Evolutionary conservation across 1,140 invertebrate genomes (phyloP).

Genomic region (Caenorhabditis tropicalis): DNA sequence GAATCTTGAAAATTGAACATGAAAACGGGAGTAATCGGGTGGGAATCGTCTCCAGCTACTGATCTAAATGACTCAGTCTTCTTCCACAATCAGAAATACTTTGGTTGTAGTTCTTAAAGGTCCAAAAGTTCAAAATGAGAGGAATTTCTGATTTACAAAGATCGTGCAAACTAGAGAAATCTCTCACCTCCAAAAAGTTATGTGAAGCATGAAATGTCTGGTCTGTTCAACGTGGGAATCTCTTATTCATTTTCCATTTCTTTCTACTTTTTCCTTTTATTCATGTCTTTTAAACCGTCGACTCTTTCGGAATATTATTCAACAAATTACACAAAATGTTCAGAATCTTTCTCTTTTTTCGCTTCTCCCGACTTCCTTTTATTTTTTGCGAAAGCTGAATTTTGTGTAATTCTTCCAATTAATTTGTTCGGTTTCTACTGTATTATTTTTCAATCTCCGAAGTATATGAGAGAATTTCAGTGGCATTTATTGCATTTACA

Average conservation of each 20-base stretch:
- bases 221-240: constrained; percentile 2
- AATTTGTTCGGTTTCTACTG: constrained; percentile 5
- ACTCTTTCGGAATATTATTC: background rate
- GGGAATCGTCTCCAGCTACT: background rate
- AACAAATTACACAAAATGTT: background rate
- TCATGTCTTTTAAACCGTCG: background rate
- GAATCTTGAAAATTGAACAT: background rate
- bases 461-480: constrained; percentile 5
- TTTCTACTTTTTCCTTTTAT: background rate
- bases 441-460: background rate
- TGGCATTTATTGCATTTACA: constrained; percentile 15
- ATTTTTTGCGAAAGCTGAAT: background rate
- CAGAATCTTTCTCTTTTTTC: background rate
- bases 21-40: background rate
- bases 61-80: background rate
- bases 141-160: background rate
- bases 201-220: background rate
- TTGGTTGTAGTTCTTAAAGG: too few relatives aligned
- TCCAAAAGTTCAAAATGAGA: background rate
- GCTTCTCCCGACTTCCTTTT: background rate
- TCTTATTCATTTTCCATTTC: background rate
- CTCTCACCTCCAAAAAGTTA: background rate
- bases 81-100: background rate
- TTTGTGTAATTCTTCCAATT: background rate
- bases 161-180: background rate